Base-by-base conservation (phyloP, 2,888 invertebrate genomes). In the Heteromyza rotundicornis region DNA sequence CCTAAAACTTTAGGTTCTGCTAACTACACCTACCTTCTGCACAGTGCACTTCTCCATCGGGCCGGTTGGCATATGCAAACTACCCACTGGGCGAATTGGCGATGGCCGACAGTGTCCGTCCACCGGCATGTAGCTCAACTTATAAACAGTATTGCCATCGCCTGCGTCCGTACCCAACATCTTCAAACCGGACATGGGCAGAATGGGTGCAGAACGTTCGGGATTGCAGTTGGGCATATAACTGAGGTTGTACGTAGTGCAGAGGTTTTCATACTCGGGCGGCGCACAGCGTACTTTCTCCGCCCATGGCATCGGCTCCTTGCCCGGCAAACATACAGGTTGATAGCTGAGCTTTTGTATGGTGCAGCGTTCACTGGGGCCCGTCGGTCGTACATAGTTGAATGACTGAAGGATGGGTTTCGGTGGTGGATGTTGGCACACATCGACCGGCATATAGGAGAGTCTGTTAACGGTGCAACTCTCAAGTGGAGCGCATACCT, bases 331-430 rank as follows among this genome's bases (percentile, higher is more conserved):
- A 51, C 84, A 84, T 2, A 84, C 81, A 0, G 86, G 86, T 76
- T 84, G 74, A 64, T 86, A 87, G 2, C 86, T 86, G 24, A 88
- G 84, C 71, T 85, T 86, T 65, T 89, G 86, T 1, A 87, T 82
- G 2, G 82, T 82, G 61, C 80, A 78, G 19, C 71, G 72, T 22
- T 83, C 83, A 52, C 75, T 70, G 0, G 81, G 80, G 0, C 72
- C 79, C 0, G 70, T 68, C 0, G 81, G 77, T 7, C 72, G 73
- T 55, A 70, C 62, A 44, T 72, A 77, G 32, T 70, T 68, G 7
- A 70, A 68, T 1, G 54, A 59, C 54, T 80, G 81, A 5, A 64
- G 63, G 57, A 81, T 75, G 0, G 79, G 67, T 57, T 75, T 78
- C 0, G 80, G 78, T 5, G 82, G 81, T 2, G 81, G 81, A 68